phyloP scores from a whole-genome alignment of 2,113 vertebrate genomes.

The Gymnarchus niloticus region DNA sequence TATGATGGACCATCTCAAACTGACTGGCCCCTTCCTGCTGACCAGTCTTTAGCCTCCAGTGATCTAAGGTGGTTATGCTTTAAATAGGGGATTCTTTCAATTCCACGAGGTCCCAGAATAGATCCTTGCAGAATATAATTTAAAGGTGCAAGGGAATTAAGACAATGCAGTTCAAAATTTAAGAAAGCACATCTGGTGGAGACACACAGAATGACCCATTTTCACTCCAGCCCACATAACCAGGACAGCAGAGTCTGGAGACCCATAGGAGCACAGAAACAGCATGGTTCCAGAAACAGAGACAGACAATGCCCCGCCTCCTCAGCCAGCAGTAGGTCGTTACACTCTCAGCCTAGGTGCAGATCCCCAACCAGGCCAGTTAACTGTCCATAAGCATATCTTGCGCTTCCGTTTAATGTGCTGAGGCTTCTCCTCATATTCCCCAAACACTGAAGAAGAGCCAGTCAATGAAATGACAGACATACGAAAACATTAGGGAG shows the following conservation, averaged over 20 bases:
- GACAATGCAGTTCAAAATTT: not conserved
- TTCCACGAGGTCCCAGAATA: conserved; percentile 18
- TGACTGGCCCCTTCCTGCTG: not conserved
- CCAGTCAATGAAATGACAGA: not conserved
- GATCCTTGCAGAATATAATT: conserved; percentile 1
- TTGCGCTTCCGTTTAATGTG: not conserved
- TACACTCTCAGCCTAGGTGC: not conserved
- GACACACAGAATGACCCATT: conserved; percentile 21
- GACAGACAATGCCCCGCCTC: conserved; percentile 9
- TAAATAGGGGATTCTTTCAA: conserved; percentile 10
- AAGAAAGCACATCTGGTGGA: not conserved
- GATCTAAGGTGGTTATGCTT: conserved; percentile 5
- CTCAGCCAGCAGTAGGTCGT: not conserved
- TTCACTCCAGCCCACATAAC: not conserved
- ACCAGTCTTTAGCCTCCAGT: conserved; percentile 12
- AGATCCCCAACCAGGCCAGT: not conserved
- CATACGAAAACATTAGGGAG: not conserved
- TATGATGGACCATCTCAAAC: not conserved
- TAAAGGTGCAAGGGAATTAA: not conserved
- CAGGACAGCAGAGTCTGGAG: conserved; percentile 7
- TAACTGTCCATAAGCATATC: not conserved
- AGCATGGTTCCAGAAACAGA: not conserved
- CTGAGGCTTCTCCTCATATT: not conserved
- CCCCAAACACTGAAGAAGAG: not conserved
- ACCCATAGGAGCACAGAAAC: not conserved